Base-by-base conservation (phyloP, 2,888 invertebrate species). In the Nipponacmea schrenckii region DNA sequence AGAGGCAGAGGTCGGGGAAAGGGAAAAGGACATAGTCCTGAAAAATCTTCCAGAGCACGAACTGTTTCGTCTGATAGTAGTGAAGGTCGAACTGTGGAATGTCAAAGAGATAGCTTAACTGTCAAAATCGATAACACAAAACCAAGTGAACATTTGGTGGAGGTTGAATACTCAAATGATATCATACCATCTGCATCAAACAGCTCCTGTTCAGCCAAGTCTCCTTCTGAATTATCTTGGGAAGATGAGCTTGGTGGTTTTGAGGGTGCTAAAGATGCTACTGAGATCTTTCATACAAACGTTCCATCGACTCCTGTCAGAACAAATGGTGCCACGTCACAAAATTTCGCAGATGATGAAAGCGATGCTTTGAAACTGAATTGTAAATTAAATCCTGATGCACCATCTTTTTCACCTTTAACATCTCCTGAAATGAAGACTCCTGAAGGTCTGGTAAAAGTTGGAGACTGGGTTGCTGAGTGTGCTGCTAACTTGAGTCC, bases 51-150 rank as follows among this genome's bases (percentile, higher is more conserved):
- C 8, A 81, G 82, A 20, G 80, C 81, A 3, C 76, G 82, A 62
- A 77, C 83, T 20, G 20, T 56, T 56, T 80, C 81, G 66, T 82
- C 83, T 17, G 81, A 81, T 26, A 83, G 83, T n/a, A 85, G 84
- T 70, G 86, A 85, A 46, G 77, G 78, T 12, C 80, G 86, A 48
- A 79, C 78, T 65, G 85, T 86, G 0, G 84, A 85, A 62, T 79
- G 80, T 63, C 80, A 84, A 72, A 80, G 84, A 46, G 84, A 86
- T 73, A 74, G 83, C 20, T 79, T 86, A 17, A 79, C 86, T 20
- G 83, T 86, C 56, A 86, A 86, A 73, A 80, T 86, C 46, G 86
- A 86, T 69, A 86, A 86, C 74, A 81, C 82, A 17, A 81, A 77
- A 62, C 70, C 70, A 12, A 75, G 68, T 2, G 81, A 82, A 62